These are phyloP conservation scores for Cuculus canorus DNA, from an alignment of 2,797 vertebrate genomes.

Conservation along the genomic window DNA sequence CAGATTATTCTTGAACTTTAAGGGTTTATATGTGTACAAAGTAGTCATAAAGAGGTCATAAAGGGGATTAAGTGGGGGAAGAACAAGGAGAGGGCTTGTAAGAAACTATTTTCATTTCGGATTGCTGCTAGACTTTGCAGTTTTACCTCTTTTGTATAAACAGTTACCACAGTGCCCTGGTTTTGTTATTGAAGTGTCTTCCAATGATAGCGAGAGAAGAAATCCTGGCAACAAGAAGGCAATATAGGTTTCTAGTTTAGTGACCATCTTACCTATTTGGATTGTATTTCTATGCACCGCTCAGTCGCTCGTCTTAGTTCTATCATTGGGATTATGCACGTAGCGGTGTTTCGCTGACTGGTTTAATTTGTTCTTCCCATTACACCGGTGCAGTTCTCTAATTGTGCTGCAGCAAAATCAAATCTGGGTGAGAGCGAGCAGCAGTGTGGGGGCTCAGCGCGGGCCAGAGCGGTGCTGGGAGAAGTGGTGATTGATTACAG, in stretches of 20 bases:
- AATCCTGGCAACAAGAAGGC: background rate
- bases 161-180: background rate
- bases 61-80: background rate
- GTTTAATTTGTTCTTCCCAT: background rate
- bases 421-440: background rate
- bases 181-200: background rate
- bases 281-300: background rate
- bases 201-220: background rate
- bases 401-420: accelerated
- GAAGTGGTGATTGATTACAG: background rate
- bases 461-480: background rate
- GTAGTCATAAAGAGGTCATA: background rate
- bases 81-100: background rate
- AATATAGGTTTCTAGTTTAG: background rate
- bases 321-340: background rate
- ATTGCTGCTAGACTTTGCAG: background rate
- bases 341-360: background rate
- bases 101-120: background rate
- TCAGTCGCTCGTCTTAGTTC: accelerated
- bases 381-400: background rate
- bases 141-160: background rate
- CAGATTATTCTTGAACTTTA: background rate
- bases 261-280: background rate
- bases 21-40: background rate
- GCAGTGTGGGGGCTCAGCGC: accelerated